These are phyloP conservation scores for Nasonia giraulti DNA, from an alignment of 1,140 invertebrate species.

Conservation along the genomic window DNA sequence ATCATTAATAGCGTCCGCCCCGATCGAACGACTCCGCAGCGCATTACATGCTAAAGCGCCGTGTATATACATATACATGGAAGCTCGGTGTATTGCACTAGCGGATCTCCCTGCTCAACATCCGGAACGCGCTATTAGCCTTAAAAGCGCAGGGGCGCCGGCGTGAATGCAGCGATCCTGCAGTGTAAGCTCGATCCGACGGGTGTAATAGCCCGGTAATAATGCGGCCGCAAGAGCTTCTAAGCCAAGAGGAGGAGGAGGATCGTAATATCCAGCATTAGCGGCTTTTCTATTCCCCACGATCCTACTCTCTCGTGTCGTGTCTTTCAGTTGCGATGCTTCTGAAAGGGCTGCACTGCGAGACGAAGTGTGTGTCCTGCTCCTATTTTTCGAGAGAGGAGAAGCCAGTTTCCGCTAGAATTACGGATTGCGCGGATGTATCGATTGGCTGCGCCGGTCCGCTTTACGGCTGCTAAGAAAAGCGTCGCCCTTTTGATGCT, in stretches of 20 bases:
- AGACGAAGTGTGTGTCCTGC: background rate
- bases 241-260: background rate
- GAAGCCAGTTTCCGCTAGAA: background rate
- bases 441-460: background rate
- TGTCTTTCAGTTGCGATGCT: background rate
- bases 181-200: slow-evolving; percentile 1
- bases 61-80: background rate
- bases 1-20: background rate
- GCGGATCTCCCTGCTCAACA: background rate
- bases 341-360: background rate
- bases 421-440: background rate
- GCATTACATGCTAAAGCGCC: background rate
- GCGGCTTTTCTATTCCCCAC: slow-evolving; percentile 2
- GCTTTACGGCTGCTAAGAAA: background rate
- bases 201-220: slow-evolving; percentile 21
- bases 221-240: background rate
- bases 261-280: slow-evolving; percentile 29
- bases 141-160: slow-evolving; percentile 5
- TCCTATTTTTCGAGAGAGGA: background rate
- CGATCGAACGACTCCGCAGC: background rate
- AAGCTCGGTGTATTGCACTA: too few species aligned
- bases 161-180: background rate
- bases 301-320: too few species aligned
- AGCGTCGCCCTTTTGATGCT: background rate
- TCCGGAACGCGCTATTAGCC: slow-evolving; percentile 21